Evolutionary conservation across 37 sponge, comb jelly and placozoan species (phyloP).

Genomic region (Corticium candelabrum): DNA sequence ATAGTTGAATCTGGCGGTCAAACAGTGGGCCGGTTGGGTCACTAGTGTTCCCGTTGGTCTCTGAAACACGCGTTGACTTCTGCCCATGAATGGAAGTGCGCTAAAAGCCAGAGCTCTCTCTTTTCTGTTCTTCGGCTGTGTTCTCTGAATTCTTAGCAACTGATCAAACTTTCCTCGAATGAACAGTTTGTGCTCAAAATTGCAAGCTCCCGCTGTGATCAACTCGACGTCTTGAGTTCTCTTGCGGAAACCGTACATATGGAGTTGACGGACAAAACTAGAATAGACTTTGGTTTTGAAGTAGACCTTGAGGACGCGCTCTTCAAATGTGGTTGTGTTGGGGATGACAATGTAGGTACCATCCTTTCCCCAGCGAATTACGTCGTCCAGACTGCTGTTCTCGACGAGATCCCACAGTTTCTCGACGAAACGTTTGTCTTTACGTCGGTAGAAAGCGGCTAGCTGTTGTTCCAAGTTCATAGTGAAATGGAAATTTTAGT

Average conservation of each 20-base stretch:
- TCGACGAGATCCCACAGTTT: slow-evolving; percentile 5
- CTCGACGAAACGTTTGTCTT: background rate
- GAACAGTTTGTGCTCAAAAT: background rate
- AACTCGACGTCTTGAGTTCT: background rate
- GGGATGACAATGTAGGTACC: background rate
- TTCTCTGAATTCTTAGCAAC: background rate
- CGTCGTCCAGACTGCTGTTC: background rate
- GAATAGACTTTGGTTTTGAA: background rate
- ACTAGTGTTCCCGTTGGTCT: too few relatives aligned
- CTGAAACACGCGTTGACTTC: background rate
- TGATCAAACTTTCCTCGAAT: background rate
- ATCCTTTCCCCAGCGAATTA: background rate
- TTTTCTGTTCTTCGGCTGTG: background rate
- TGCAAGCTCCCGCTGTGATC: background rate
- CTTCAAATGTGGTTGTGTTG: background rate
- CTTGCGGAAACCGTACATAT: background rate
- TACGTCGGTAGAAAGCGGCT: background rate
- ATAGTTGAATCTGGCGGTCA: too few relatives aligned
- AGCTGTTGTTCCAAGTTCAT: too few relatives aligned
- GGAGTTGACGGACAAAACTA: background rate
- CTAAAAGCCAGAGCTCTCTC: too few relatives aligned
- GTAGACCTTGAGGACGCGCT: slow-evolving; percentile 2
- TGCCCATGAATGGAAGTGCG: too few relatives aligned
- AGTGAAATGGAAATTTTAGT: too few relatives aligned
- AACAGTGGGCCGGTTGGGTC: too few relatives aligned